Evolutionary conservation across 2,113 vertebrate genomes (phyloP).

Genomic region (Heterotis niloticus): DNA sequence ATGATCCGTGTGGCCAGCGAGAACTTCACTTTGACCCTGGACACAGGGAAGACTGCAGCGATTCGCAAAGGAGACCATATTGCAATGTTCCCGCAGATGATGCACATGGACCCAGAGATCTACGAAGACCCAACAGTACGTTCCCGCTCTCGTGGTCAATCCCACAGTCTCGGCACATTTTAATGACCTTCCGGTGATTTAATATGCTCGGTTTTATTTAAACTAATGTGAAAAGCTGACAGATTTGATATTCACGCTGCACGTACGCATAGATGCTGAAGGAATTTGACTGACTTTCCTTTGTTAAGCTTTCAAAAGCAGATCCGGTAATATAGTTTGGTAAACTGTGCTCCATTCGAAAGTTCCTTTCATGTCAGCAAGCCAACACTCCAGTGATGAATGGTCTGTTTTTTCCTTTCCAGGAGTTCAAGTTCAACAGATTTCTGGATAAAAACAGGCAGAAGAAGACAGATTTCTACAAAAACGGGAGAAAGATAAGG

Average conservation of each 20-base stretch:
- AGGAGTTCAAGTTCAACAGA: constrained; percentile 50
- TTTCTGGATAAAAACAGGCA: constrained; percentile 45
- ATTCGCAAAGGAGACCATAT: constrained; percentile 52
- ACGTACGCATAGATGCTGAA: too few species aligned
- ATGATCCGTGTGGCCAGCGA: constrained; percentile 51
- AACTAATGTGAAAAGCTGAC: too few species aligned
- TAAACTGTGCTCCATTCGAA: too few species aligned
- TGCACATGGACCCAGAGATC: constrained; percentile 51
- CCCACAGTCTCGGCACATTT: too few species aligned
- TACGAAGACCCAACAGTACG: constrained; percentile 45
- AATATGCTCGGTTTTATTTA: too few species aligned
- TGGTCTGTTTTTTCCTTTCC: not conserved
- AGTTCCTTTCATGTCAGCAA: too few species aligned
- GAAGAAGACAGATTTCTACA: constrained; percentile 42
- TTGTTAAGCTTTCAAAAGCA: too few species aligned
- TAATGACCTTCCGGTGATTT: too few species aligned
- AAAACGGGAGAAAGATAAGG: constrained; percentile 44
- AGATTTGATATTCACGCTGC: too few species aligned
- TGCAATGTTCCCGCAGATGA: constrained; percentile 48
- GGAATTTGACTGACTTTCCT: too few species aligned
- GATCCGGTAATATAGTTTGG: too few species aligned
- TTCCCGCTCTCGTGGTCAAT: not conserved
- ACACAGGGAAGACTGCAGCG: constrained; percentile 32
- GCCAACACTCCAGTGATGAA: too few species aligned
- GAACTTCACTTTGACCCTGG: constrained; percentile 43